Conservation (phyloP, 2,797 vertebrate genomes). For the Cheirogaleus major region DNA sequence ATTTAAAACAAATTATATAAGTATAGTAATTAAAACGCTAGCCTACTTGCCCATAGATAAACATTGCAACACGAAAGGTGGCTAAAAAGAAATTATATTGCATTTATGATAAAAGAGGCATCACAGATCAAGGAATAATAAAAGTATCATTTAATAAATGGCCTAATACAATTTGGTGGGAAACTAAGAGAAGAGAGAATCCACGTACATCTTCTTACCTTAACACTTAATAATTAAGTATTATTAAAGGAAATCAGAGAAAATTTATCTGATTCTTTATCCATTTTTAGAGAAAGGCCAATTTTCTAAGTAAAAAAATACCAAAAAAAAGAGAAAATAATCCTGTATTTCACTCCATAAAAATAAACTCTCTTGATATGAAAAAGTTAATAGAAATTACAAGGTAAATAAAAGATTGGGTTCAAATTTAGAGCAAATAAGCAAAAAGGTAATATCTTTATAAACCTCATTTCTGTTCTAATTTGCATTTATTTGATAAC, state of each 20-base stretch:
- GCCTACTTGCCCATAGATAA: neutral
- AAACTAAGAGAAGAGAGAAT: neutral
- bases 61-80: neutral
- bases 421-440: neutral
- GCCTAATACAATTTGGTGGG: neutral
- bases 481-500: neutral
- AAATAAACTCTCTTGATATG: neutral
- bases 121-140: neutral
- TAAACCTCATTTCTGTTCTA: neutral
- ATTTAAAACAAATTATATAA: neutral
- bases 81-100: neutral
- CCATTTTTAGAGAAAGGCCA: neutral
- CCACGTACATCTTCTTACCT: neutral
- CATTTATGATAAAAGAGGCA: neutral
- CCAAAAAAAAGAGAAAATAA: neutral
- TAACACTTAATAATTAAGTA: neutral
- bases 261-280: neutral
- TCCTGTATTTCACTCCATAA: neutral
- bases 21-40: neutral
- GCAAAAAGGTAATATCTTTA: neutral
- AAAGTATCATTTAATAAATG: neutral
- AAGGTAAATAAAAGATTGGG: neutral
- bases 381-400: neutral
- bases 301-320: neutral
- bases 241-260: neutral